Evolutionary conservation across 2,888 invertebrate genomes (phyloP).

Genomic region (Fragum sueziense): DNA sequence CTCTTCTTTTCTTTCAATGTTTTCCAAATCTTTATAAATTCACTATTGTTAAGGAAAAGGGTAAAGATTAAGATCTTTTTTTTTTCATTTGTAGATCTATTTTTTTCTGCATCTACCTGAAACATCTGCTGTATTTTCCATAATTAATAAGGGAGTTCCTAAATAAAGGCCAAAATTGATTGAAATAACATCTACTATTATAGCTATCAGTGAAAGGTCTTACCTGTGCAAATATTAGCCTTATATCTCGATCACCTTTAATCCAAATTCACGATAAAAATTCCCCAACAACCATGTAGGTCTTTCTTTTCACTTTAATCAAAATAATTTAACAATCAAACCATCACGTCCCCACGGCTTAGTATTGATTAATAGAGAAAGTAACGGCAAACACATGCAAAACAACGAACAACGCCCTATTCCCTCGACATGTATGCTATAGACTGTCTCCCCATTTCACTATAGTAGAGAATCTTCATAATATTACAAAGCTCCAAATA

Average conservation of each 20-base stretch:
- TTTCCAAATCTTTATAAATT: no score
- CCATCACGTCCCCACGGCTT: constrained; percentile 3
- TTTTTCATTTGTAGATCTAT: no score
- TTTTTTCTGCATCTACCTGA: no score
- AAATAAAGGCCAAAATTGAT: not conserved
- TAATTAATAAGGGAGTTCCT: no score
- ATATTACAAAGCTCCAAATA: no score
- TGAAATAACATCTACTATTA: not conserved
- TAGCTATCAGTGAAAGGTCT: not conserved
- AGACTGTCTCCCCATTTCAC: constrained; percentile 6
- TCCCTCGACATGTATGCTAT: constrained; percentile 13
- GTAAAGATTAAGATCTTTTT: no score
- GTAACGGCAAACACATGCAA: not conserved
- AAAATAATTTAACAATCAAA: constrained; percentile 15
- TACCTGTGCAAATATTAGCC: constrained; percentile 13
- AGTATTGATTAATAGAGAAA: constrained; percentile 13
- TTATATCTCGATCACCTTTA: constrained; percentile 7
- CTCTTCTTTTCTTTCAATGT: no score
- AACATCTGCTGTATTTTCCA: no score
- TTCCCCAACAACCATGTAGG: not conserved
- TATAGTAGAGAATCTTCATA: constrained; percentile 1
- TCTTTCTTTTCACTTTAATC: constrained; percentile 10
- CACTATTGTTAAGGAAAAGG: no score
- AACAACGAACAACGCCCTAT: constrained; percentile 10
- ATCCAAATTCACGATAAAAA: constrained; percentile 11